Evolutionary conservation across 2,113 vertebrate genomes (phyloP).

Genomic region (Sturnus vulgaris): DNA sequence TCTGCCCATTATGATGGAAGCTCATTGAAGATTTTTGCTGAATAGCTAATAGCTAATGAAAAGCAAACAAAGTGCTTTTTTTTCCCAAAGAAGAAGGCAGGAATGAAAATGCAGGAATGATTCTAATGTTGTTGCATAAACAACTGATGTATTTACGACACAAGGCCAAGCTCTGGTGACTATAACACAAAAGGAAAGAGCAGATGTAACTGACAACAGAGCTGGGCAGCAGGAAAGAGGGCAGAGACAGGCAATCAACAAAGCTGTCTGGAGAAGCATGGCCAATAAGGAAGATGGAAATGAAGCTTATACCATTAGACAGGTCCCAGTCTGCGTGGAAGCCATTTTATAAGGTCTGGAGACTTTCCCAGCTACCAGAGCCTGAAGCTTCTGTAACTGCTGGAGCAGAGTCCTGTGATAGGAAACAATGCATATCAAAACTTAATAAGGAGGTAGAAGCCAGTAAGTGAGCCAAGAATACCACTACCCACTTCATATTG

Average conservation of each 20-base stretch:
- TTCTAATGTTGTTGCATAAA: background rate
- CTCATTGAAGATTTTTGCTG: slow-evolving; percentile 11
- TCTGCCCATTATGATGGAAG: background rate
- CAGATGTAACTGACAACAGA: background rate
- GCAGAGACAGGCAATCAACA: background rate
- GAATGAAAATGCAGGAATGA: background rate
- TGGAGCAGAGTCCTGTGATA: slow-evolving; percentile 83
- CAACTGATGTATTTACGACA: background rate
- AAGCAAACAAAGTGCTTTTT: background rate
- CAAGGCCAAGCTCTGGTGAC: background rate
- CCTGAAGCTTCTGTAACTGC: slow-evolving; percentile 88
- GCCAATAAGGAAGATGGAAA: background rate
- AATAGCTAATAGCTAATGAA: background rate
- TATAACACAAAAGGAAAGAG: background rate
- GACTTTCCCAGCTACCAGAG: slow-evolving; percentile 85
- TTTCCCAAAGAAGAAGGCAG: background rate
- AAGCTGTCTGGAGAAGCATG: background rate
- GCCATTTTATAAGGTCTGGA: slow-evolving; percentile 87
- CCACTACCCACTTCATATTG: background rate
- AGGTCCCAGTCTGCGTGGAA: slow-evolving; percentile 88
- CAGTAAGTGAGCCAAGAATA: background rate
- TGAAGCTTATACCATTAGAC: slow-evolving; percentile 81
- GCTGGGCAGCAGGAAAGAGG: background rate
- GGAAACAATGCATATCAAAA: slow-evolving; percentile 16
- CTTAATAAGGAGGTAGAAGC: background rate